These are phyloP conservation scores for Tolmerus cingulatus DNA, from an alignment of 2,888 invertebrate species.

Conservation along the genomic window DNA sequence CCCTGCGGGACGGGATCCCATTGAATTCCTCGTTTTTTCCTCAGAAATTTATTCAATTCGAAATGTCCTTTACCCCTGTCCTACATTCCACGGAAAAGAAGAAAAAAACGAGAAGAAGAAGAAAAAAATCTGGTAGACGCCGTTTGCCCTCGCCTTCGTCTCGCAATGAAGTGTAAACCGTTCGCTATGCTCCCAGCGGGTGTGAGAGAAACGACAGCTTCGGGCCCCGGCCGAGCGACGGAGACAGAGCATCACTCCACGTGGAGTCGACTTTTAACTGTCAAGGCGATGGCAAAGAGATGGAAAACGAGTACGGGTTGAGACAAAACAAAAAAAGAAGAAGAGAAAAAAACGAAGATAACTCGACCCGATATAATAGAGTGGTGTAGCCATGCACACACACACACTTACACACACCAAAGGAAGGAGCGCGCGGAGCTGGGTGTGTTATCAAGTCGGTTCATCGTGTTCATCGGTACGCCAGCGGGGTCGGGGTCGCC, in stretches of 20 bases:
- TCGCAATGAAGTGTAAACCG: conserved; percentile 31
- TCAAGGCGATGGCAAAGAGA: conserved; percentile 26
- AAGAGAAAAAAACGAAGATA: conserved; percentile 28
- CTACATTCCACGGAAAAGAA: neutral
- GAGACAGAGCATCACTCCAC: conserved; percentile 1
- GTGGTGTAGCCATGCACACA: conserved; percentile 38
- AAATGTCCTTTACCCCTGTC: conserved; percentile 31
- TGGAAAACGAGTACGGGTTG: conserved; percentile 38
- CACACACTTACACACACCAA: too few species aligned
- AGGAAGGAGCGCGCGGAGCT: neutral
- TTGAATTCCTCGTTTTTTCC: conserved; percentile 4
- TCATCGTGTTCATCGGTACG: conserved; percentile 24
- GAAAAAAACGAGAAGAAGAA: neutral
- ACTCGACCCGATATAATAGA: conserved; percentile 41
- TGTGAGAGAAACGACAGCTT: neutral
- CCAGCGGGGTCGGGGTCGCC: neutral
- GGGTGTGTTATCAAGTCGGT: conserved; percentile 23
- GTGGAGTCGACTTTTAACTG: conserved; percentile 34
- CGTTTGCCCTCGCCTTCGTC: conserved; percentile 36
- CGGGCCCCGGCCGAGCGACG: neutral
- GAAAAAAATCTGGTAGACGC: conserved; percentile 10
- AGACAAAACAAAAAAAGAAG: too few species aligned
- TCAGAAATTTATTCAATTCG: conserved; percentile 34
- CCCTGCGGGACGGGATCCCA: neutral
- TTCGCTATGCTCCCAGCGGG: neutral